Evolutionary conservation across 2,888 invertebrate species (phyloP).

Genomic region (Acanthosepion esculentum): DNA sequence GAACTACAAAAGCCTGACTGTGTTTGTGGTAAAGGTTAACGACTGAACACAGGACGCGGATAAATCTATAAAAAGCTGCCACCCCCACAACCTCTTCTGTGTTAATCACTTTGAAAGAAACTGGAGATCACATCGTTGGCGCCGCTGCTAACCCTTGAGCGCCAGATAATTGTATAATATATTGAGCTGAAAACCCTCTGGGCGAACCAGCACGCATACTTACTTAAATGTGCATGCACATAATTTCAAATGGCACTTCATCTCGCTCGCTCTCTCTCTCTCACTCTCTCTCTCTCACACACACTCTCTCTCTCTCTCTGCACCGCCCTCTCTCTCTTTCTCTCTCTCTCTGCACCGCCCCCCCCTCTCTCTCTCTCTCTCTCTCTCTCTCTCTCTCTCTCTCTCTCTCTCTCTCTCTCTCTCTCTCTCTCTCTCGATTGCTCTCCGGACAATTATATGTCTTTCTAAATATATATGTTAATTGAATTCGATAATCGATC

Average conservation of each 20-base stretch:
- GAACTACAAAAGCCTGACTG: background rate
- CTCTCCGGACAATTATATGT: background rate
- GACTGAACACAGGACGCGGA: background rate
- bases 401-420: background rate
- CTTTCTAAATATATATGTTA: background rate
- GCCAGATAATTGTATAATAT: conserved; percentile 12
- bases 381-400: too few species aligned
- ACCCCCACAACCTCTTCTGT: background rate
- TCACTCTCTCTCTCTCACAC: too few species aligned
- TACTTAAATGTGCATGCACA: background rate
- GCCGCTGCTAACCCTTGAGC: background rate
- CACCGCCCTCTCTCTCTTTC: background rate
- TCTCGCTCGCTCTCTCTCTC: background rate
- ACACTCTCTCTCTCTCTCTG: background rate
- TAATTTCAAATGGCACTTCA: background rate
- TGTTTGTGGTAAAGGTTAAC: background rate
- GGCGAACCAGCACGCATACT: background rate
- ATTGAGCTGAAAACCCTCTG: background rate
- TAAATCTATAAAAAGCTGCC: too few species aligned
- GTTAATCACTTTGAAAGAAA: conserved; percentile 33
- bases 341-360: too few species aligned
- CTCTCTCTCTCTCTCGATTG: background rate
- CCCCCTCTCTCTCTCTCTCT: background rate
- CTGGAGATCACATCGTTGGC: background rate
- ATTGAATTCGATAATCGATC: background rate